These are phyloP conservation scores for Struthio camelus DNA, from an alignment of 2,113 vertebrate species.

Conservation along the genomic window DNA sequence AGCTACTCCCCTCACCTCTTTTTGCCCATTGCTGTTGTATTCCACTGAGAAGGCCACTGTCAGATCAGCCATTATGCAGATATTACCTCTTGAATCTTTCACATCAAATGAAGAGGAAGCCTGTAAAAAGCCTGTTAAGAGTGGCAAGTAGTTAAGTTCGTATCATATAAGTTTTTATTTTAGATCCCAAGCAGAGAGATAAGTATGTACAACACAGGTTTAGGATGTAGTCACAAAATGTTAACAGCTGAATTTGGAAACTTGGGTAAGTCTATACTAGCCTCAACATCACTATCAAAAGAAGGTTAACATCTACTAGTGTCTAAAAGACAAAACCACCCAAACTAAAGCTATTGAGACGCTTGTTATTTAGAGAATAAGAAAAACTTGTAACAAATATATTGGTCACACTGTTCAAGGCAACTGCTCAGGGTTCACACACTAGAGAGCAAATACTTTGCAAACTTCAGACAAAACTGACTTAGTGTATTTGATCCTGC, in stretches of 20 bases:
- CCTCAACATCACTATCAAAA: neutral
- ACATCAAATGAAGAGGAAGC: conserved; percentile 81
- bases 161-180: neutral
- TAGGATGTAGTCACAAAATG: too few relatives aligned
- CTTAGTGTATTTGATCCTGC: neutral
- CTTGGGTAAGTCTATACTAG: neutral
- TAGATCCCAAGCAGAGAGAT: neutral
- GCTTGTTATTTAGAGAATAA: neutral
- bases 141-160: neutral
- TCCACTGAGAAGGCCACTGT: conserved; percentile 79
- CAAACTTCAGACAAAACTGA: neutral
- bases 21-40: conserved; percentile 60
- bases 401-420: neutral
- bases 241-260: neutral
- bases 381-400: neutral
- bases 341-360: neutral
- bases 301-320: neutral
- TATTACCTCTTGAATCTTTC: conserved; percentile 72
- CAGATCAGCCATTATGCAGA: conserved; percentile 87
- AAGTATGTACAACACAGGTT: rapidly evolving
- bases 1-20: conserved; percentile 55
- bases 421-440: neutral
- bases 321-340: neutral
- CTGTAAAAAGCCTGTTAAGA: conserved; percentile 69
- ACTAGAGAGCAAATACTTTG: neutral